phyloP scores from a whole-genome alignment of 1,140 invertebrate species.

The Cataglyphis hispanica region DNA sequence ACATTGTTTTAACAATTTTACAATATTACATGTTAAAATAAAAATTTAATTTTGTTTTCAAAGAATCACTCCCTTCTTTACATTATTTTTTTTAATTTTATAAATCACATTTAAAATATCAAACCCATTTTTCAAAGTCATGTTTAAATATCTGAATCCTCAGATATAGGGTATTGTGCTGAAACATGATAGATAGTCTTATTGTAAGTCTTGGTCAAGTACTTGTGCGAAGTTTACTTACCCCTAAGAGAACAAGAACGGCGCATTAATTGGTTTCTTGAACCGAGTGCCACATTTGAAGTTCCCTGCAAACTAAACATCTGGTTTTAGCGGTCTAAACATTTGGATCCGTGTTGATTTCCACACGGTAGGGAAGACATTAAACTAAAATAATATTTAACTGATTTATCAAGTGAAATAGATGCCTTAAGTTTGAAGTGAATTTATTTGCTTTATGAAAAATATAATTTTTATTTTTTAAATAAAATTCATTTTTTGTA shows the following conservation, averaged over 20 bases:
- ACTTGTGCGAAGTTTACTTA: slow-evolving; percentile 53
- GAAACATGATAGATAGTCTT: slow-evolving; percentile 34
- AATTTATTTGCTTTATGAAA: not conserved
- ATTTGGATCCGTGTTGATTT: slow-evolving; percentile 49
- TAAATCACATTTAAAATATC: not conserved
- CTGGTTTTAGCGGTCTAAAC: slow-evolving; percentile 67
- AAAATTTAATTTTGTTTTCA: not conserved
- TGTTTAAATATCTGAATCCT: slow-evolving; percentile 6
- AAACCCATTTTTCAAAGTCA: not conserved
- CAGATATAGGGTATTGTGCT: slow-evolving; percentile 6
- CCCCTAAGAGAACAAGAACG: slow-evolving; percentile 29
- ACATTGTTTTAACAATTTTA: not conserved
- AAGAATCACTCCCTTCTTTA: not conserved
- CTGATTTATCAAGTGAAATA: slow-evolving; percentile 31
- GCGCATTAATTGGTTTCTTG: slow-evolving; percentile 70
- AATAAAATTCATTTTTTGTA: not conserved
- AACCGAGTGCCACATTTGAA: slow-evolving; percentile 58
- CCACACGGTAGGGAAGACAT: slow-evolving; percentile 29
- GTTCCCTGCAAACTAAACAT: slow-evolving; percentile 65
- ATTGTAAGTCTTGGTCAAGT: slow-evolving; percentile 42
- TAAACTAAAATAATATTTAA: slow-evolving; percentile 49
- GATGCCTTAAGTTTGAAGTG: not conserved
- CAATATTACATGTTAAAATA: not conserved
- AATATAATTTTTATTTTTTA: not conserved
- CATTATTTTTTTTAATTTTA: not conserved